phyloP scores from a whole-genome alignment of 2,113 vertebrate genomes.

The Turnix velox region DNA sequence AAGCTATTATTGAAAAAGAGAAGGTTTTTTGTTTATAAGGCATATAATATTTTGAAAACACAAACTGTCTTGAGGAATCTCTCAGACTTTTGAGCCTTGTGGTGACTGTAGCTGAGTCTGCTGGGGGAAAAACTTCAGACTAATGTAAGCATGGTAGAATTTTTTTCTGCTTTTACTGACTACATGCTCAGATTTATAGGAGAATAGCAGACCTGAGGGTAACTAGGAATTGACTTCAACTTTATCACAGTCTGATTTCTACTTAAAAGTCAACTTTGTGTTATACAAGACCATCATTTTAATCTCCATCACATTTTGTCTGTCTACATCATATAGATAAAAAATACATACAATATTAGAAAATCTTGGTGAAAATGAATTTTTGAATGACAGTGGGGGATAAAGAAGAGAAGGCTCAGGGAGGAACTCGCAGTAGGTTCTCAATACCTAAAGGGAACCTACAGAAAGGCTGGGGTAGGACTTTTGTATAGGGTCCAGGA shows the following conservation, averaged over 20 bases:
- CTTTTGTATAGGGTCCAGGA: too few species aligned
- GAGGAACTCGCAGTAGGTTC: too few species aligned
- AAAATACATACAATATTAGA: not conserved
- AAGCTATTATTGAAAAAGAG: not conserved
- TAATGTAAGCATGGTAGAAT: not conserved
- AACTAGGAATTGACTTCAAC: not conserved
- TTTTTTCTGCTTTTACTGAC: not conserved
- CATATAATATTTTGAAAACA: not conserved
- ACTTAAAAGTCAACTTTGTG: not conserved
- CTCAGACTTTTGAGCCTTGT: not conserved
- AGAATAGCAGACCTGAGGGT: not conserved
- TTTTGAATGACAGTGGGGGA: not conserved
- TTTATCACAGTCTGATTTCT: not conserved
- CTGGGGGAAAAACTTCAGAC: not conserved
- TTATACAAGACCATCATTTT: not conserved
- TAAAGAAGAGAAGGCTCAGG: too few species aligned
- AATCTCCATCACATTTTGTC: not conserved
- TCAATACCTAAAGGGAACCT: too few species aligned
- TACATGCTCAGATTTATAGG: not conserved
- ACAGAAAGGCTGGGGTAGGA: too few species aligned
- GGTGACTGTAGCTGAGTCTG: not conserved
- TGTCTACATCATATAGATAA: too few species aligned
- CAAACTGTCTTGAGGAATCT: not conserved
- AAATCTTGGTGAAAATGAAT: not conserved
- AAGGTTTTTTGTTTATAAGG: not conserved